Conservation (phyloP, 2,888 invertebrate genomes). For the Eupithecia tripunctaria region DNA sequence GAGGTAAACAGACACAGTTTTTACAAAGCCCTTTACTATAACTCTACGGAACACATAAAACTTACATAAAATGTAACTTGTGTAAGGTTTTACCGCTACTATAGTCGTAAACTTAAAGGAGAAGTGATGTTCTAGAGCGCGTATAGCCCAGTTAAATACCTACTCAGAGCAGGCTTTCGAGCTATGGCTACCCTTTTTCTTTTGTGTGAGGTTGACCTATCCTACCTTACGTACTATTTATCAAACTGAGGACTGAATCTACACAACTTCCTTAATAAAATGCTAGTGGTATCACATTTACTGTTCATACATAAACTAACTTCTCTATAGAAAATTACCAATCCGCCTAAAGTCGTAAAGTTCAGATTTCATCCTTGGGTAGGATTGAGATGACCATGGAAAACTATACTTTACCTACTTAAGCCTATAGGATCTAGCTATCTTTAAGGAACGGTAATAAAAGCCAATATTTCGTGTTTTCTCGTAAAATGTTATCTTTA, state of each 20-base stretch:
- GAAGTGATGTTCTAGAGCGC: slow-evolving; percentile 26
- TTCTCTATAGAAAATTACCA: slow-evolving; percentile 8
- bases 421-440: slow-evolving; percentile 21
- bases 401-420: slow-evolving; percentile 24
- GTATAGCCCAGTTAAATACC: slow-evolving; percentile 6
- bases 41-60: slow-evolving; percentile 43
- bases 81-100: slow-evolving; percentile 55
- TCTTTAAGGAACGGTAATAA: slow-evolving; percentile 40
- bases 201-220: background rate
- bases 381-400: slow-evolving; percentile 32
- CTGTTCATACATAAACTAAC: background rate
- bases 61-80: slow-evolving; percentile 53
- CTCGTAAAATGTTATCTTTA: slow-evolving; percentile 46
- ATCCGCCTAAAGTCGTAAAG: slow-evolving; percentile 49
- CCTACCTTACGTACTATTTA: background rate
- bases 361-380: slow-evolving; percentile 50
- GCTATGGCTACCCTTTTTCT: background rate
- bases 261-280: background rate
- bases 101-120: slow-evolving; percentile 35
- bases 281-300: background rate
- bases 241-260: background rate
- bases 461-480: slow-evolving; percentile 43
- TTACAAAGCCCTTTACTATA: slow-evolving; percentile 40
- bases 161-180: background rate
- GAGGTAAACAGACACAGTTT: slow-evolving; percentile 39